Evolutionary conservation across 2,113 vertebrate species (phyloP), one percentile per base, ranked within the genome.

Genomic region (Petromus typicus): DNA sequence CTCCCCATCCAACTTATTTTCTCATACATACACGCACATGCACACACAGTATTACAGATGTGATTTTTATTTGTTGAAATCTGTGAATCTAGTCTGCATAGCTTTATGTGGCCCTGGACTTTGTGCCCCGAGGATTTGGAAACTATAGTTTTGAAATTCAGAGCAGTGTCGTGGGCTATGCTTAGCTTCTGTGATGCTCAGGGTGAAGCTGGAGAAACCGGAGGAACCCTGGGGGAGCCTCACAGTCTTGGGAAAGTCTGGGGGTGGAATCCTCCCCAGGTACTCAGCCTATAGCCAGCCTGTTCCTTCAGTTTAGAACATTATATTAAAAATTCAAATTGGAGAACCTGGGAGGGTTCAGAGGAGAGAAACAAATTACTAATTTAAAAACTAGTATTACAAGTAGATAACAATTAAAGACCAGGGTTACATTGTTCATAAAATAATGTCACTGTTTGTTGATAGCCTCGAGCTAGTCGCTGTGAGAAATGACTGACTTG

Each of bases 331-430:
- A 88, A 27, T 32, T 27, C 16, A 20, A 86, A 89, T 30, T 37
- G 20, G 10, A 34, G 9, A 80, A 59, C 80, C 76, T 94, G 34
- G 23, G 34, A 18, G 27, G 57, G 7, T 90, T 75, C 54, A 54
- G 71, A 95, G 92, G n/a, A 79, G 9, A 32, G 16, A 69, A 54
- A 54, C 48, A 95, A 87, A 18, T 75, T 13, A 86, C 34, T 13
- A 54, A 16, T 88, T 84, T 59, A 13, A 71, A 83, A 83, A 43
- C 83, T 73, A 75, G 34, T 81, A 66, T 63, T 84, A 45, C 51
- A 34, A 57, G 5, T 64, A 14, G 59, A 76, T 71, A 76, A 57
- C 84, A 71, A 66, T 81, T 45, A 25, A 20, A 43, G 40, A 56
- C 9, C 14, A 17, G 16, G 6, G 11, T 71, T 92, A 37, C 69